phyloP scores from a whole-genome alignment of 2,797 vertebrate genomes.

The Acrossocheilus fasciatus region DNA sequence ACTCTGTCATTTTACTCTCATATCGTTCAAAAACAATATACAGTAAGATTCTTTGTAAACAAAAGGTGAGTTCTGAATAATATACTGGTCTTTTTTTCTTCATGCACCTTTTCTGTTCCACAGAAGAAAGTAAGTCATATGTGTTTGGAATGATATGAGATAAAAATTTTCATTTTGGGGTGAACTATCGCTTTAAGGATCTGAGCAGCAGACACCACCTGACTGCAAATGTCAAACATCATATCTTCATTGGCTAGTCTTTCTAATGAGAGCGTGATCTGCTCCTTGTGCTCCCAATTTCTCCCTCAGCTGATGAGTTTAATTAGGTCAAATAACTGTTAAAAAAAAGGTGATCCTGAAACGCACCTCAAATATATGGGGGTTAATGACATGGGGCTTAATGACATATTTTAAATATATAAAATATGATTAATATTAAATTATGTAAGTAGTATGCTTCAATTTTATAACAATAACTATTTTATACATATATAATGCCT shows the following conservation, averaged over 20 bases:
- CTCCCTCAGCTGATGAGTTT: conserved; percentile 13
- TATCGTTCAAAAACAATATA: not conserved
- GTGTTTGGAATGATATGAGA: not conserved
- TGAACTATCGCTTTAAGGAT: not conserved
- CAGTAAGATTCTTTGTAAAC: not conserved
- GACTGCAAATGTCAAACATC: not conserved
- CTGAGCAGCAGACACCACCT: not conserved
- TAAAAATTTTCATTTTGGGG: not conserved
- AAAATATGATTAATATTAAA: not conserved
- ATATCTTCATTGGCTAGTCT: not conserved
- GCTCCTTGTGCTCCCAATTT: conserved; percentile 5
- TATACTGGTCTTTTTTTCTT: not conserved
- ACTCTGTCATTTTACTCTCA: not conserved
- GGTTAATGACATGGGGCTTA: not conserved
- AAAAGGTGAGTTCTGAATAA: not conserved
- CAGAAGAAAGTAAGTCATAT: not conserved
- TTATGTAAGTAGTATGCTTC: not conserved
- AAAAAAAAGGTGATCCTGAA: not conserved
- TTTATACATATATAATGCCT: not conserved
- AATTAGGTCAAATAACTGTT: not conserved
- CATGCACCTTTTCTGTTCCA: not conserved
- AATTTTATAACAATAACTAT: not conserved
- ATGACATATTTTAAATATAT: not conserved
- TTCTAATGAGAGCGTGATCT: not conserved
- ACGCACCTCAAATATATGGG: not conserved